Evolutionary conservation across 1,140 invertebrate genomes (phyloP), one percentile per base, ranked within the genome.

Genomic region (Plodia interpunctella): DNA sequence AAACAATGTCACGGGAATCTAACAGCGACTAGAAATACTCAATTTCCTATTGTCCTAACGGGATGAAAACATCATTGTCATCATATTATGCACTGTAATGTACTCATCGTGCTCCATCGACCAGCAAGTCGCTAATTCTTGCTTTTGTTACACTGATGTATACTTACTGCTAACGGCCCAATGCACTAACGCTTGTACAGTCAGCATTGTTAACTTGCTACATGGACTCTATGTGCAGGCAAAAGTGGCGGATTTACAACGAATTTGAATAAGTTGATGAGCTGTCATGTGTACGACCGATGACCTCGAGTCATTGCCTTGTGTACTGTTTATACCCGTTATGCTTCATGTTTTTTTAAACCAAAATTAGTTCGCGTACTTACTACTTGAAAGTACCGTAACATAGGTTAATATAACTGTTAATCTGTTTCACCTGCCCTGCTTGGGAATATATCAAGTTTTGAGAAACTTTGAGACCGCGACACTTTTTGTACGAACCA

Each of bases 271-370:
- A 28, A 28, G 28, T 28, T 28, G 28, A 28, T 38, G 35, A 8
- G 35, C 35, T 38, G 8, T 38, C 2, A 2, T 8, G 5, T 15
- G 5, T 44, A 44, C 30, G 38, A 44, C 13, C 38, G n/a, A 44
- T 44, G 38, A 44, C 38, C 38, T 44, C 38, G 13, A 44, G 38
- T 44, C 38, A 44, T 44, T 44, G 38, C 38, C 38, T 44, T 44
- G 38, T 44, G 15, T 17, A 44, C 38, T 44, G 38, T 17, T n/a
- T 44, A 44, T 44, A 44, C 38, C 38, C 38, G 38, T 15, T 17
- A 44, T 44, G 38, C 38, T 44, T 44, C 38, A 15, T 10, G n/a
- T 15, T 10, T 10, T 15, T 10, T 35, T 5, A 11, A 1, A 13
- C 13, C 9, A 13, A 35, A 35, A 35, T 13, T 35, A 25, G 21